Evolutionary conservation across 2,888 invertebrate species (phyloP), one percentile per base, ranked within the genome.

Genomic region (Drosophila fungiperda): DNA sequence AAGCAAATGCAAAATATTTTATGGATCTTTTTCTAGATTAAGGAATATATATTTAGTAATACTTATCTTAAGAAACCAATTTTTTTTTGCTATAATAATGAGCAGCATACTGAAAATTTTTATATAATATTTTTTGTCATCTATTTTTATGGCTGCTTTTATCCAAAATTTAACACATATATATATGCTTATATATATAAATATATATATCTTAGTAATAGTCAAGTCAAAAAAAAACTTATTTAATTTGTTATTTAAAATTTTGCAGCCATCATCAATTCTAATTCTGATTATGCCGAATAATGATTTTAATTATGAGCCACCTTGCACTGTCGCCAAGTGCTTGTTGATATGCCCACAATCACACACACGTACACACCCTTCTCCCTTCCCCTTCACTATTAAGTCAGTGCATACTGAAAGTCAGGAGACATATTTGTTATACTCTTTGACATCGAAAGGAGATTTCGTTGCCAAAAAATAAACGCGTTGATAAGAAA

Each of bases 401-500:
- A 40, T 57, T 42, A 17, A 32, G 36, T 23, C 26, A 42, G 52
- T 72, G 71, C 64, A n/a, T n/a, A 71, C 23, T 45, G 38, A 23
- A 20, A 9, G 20, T 29, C 26, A 35, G 17, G 26, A 26, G 42
- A 40, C 33, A 45, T 49, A 61, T 42, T 54, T 9, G 15, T 17
- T 36, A n/a, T 60, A 81, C 79, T 82, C 82, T 82, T 82, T 76
- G 60, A 78, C 65, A 71, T 58, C 64, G 65, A 74, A 76, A 71
- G 68, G 49, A 82, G 70, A 52, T 50, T 65, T 38, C 23, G 45
- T 50, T 45, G 59, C 52, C 59, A 17, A 68, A 73, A 64, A 45
- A 70, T 65, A 78, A 68, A 64, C 70, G 23, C 58, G 38, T 63
- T 86, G 85, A 86, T 86, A 86, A 88, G 78, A 67, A 88, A 88